Base-by-base conservation (phyloP, 2,888 invertebrate genomes). In the Eupithecia pulchellata region DNA sequence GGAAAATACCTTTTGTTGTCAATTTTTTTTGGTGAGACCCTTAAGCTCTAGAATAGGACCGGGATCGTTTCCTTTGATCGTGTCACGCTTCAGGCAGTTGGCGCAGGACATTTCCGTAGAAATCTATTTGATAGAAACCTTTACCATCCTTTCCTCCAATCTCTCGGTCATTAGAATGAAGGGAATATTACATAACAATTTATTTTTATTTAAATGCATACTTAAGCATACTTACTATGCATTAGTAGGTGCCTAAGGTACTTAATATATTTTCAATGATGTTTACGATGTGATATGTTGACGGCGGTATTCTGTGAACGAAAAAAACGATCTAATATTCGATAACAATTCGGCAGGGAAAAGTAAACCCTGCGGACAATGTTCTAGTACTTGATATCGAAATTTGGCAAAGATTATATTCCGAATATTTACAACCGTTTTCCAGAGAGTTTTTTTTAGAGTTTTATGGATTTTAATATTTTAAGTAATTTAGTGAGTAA, bases 61-160 rank as follows among this genome's bases (percentile, higher is more conserved):
- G 25, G 20, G 17, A 30, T 30, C 60, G 34, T 34, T 32, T 29
- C 63, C 63, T 63, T 63, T 63, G 42, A 62, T 62, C 39, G 27
- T 62, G 27, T 62, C 62, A 39, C 62, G 62, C 62, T 25, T 36
- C 25, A 9, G 62, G 62, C 60, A 11, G 29, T 60, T 4, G 60
- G 25, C n/a, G 17, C 20, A n/a, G 11, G n/a, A 17, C 17, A 42
- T n/a, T 39, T 20, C 20, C 20, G 20, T 8, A 20, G 3, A 4
- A 47, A 11, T 9, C 47, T 20, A 9, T 47, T 47, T 20, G 1
- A 47, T 8, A 20, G 1, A 20, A 47, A 20, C 47, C 6, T 20
- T 20, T 47, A 6, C 20, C 20, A 47, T 47, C 2, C 8, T 2
- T 20, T 47, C 42, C 9, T 47, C 20, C 20, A 47, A 20, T 47